Conservation (phyloP, 2,797 vertebrate species). For the Betta splendens region DNA sequence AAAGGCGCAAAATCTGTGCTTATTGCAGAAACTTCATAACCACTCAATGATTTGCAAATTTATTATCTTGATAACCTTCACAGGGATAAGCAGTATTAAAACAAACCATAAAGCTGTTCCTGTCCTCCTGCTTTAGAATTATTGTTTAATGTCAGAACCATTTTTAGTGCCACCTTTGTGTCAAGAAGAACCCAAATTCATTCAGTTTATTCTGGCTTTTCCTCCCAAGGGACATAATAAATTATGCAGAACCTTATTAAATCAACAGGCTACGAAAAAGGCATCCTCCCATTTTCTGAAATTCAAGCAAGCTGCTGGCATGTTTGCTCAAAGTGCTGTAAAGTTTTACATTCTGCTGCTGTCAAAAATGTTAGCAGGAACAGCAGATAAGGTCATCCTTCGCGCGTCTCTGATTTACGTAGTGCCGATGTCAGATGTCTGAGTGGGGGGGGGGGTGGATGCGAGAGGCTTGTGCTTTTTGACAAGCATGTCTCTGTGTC, state of each 20-base stretch:
- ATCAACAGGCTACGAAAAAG: slow-evolving; percentile 52
- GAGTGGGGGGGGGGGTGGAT: slow-evolving; percentile 33
- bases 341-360: slow-evolving; percentile 57
- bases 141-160: too few relatives aligned
- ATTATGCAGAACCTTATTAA: slow-evolving; percentile 62
- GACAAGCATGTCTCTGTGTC: slow-evolving; percentile 33
- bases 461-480: slow-evolving; percentile 24
- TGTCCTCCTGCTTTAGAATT: too few relatives aligned
- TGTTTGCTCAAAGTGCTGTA: slow-evolving; percentile 28
- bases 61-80: too few relatives aligned
- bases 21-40: not conserved
- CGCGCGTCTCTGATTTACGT: slow-evolving; percentile 15
- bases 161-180: slow-evolving; percentile 17
- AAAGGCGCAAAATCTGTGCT: slow-evolving; percentile 1
- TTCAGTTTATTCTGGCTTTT: slow-evolving; percentile 48
- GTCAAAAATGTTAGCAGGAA: slow-evolving; percentile 35
- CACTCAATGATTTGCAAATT: not conserved
- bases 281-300: slow-evolving; percentile 25
- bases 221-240: slow-evolving; percentile 44
- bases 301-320: slow-evolving; percentile 40
- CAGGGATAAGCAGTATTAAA: too few relatives aligned
- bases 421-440: slow-evolving; percentile 40
- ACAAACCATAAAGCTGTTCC: too few relatives aligned
- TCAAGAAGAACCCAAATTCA: slow-evolving; percentile 31
- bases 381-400: slow-evolving; percentile 49